Evolutionary conservation across 2,797 vertebrate genomes (phyloP).

Genomic region (Rhinogobio ventralis): DNA sequence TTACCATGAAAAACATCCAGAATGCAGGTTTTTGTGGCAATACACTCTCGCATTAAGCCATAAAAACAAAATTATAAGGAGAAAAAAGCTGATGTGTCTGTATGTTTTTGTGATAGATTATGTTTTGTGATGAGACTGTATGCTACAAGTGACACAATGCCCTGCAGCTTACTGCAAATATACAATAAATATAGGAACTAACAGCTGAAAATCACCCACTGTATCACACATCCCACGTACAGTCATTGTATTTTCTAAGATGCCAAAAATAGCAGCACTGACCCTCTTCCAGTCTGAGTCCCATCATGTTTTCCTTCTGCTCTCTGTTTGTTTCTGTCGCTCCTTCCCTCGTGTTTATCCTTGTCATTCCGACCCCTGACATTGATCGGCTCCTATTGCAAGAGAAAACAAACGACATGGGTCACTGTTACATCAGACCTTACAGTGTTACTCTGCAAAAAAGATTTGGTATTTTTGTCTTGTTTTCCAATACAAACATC

Average conservation of each 20-base stretch:
- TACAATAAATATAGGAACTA: background rate
- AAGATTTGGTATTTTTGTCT: background rate
- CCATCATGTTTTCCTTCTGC: background rate
- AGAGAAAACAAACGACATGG: background rate
- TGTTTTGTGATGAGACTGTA: no score
- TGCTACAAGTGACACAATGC: background rate
- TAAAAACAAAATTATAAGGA: background rate
- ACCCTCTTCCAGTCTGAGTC: background rate
- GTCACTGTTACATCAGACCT: background rate
- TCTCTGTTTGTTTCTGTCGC: background rate
- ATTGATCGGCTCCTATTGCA: background rate
- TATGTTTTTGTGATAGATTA: background rate
- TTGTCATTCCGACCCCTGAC: background rate
- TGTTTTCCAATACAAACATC: background rate
- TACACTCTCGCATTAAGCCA: background rate
- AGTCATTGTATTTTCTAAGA: background rate
- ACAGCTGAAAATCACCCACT: background rate
- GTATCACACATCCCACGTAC: background rate
- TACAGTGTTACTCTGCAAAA: background rate
- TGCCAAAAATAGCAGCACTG: background rate
- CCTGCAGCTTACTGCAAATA: background rate
- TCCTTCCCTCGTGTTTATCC: background rate
- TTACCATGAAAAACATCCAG: background rate
- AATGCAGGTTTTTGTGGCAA: background rate
- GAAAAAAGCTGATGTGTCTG: background rate